Percentiles rank a stretch among this genome's conserved stretches.
Conservation (phyloP, 2,888 invertebrate genomes). For the Lasiommata megera region DNA sequence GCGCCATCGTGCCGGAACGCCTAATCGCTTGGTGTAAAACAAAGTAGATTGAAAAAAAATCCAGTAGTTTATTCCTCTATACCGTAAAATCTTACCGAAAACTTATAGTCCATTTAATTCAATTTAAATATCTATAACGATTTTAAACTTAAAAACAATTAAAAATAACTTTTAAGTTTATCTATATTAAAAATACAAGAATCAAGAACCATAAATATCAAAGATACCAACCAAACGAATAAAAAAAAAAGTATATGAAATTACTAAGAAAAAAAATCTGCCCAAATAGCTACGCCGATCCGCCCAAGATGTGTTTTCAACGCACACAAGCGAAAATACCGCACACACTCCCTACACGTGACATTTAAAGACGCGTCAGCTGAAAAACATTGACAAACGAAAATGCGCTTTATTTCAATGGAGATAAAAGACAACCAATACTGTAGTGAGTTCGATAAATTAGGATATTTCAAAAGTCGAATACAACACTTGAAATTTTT, state of each 20-base stretch:
- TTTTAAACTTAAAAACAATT: too few species aligned
- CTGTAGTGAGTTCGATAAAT: constrained; percentile 52
- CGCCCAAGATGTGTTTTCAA: constrained; percentile 71
- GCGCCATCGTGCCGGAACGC: too few species aligned
- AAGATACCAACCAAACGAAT: neutral
- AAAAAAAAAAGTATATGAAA: constrained; percentile 28
- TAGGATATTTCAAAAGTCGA: constrained; percentile 76
- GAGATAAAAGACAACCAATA: constrained; percentile 42
- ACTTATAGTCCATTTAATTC: too few species aligned
- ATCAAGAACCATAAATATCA: constrained; percentile 2
- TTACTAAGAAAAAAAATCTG: constrained; percentile 50
- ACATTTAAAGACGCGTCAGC: constrained; percentile 76
- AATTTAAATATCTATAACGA: too few species aligned
- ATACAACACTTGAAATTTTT: constrained; percentile 59
- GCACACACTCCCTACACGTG: constrained; percentile 48
- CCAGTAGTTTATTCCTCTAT: too few species aligned
- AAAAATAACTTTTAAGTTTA: too few species aligned
- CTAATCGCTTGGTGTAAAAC: too few species aligned
- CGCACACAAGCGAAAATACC: constrained; percentile 49
- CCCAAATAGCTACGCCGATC: constrained; percentile 54
- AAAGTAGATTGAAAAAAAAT: too few species aligned
- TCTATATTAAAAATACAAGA: neutral
- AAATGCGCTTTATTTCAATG: constrained; percentile 39
- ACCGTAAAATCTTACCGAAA: too few species aligned
- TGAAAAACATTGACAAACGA: constrained; percentile 53